Percentiles rank a stretch among this genome's conserved stretches.
These are phyloP conservation scores for Mactra quadrangularis DNA, from an alignment of 1,140 invertebrate species.

Conservation along the genomic window DNA sequence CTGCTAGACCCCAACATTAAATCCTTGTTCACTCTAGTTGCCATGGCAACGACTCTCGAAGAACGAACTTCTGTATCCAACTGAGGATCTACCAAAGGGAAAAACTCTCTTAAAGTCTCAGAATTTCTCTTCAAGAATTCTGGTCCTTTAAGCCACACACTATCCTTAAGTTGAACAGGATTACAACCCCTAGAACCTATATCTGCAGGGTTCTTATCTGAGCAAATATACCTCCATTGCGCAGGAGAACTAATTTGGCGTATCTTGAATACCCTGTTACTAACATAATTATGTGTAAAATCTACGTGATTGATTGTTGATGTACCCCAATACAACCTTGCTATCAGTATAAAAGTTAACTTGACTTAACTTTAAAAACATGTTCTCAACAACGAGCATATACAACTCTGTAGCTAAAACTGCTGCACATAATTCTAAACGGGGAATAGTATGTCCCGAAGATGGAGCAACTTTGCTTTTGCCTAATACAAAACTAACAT, in stretches of 20 bases:
- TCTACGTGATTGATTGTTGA: constrained; percentile 57
- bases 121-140: neutral
- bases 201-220: constrained; percentile 64
- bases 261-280: constrained; percentile 57
- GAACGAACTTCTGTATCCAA: constrained; percentile 40
- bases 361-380: constrained; percentile 26
- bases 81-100: constrained; percentile 36
- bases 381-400: constrained; percentile 23
- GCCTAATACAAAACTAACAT: constrained; percentile 50
- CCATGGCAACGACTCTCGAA: neutral
- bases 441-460: constrained; percentile 39
- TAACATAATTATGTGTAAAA: constrained; percentile 65
- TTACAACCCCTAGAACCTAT: constrained; percentile 31
- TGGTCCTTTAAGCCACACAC: constrained; percentile 44
- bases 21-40: constrained; percentile 11
- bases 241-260: neutral
- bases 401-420: constrained; percentile 51
- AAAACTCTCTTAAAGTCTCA: neutral
- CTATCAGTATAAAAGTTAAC: constrained; percentile 61
- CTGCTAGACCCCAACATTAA: neutral
- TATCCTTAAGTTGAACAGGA: constrained; percentile 6
- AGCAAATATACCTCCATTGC: constrained; percentile 58
- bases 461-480: constrained; percentile 51
- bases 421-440: constrained; percentile 32
- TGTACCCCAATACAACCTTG: constrained; percentile 58